Conservation (phyloP, 1,140 invertebrate species). For the Nasonia vitripennis region DNA sequence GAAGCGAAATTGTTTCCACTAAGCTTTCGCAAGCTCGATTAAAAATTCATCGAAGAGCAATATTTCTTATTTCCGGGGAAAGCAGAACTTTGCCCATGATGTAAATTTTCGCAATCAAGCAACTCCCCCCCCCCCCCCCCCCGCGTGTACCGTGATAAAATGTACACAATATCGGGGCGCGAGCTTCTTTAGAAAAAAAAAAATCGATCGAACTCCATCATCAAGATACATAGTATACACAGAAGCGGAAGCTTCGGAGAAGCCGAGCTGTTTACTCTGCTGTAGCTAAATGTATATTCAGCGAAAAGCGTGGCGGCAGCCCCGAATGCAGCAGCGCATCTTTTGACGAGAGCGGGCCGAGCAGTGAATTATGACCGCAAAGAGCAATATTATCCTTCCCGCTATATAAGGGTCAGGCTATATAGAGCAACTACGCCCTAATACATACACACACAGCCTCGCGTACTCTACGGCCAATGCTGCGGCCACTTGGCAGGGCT, state of each 20-base stretch:
- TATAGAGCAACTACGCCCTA: neutral
- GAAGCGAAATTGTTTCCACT: too few relatives aligned
- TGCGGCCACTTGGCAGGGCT: neutral
- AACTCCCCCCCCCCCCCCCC: neutral
- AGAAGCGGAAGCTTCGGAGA: neutral
- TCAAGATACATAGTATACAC: neutral
- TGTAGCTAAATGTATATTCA: constrained; percentile 12
- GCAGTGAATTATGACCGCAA: constrained; percentile 25
- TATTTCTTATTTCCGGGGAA: neutral
- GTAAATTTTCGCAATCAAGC: neutral
- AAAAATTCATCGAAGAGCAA: neutral
- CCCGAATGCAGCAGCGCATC: neutral
- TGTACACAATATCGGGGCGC: neutral
- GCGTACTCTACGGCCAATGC: neutral
- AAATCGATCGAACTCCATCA: neutral
- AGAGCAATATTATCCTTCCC: constrained; percentile 38
- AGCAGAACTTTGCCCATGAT: neutral
- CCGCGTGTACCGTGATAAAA: neutral
- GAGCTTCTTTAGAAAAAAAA: neutral
- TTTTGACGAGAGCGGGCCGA: neutral
- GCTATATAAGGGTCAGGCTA: neutral
- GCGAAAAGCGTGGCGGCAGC: neutral
- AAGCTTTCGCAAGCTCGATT: neutral
- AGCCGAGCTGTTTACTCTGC: neutral
- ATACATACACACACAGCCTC: neutral